These are phyloP conservation scores for Proisotoma minuta DNA, from an alignment of 2,888 invertebrate species.

Conservation along the genomic window DNA sequence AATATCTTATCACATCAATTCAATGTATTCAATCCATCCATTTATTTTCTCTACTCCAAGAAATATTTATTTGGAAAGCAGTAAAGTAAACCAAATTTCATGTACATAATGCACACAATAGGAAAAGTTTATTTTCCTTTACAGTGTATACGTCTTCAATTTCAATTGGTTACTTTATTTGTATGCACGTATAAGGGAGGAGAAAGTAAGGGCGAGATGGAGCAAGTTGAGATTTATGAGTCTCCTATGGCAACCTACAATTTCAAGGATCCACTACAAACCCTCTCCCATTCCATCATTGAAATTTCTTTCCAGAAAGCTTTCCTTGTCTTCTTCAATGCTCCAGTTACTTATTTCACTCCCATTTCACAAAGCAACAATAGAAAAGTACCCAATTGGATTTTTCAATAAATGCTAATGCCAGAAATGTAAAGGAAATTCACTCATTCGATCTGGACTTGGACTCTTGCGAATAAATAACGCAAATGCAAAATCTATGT, in stretches of 20 bases:
- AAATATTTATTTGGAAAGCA: background rate
- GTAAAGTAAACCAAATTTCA: background rate
- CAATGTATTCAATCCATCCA: background rate
- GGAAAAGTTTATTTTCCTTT: conserved; percentile 10
- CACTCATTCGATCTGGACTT: background rate
- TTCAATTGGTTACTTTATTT: no score
- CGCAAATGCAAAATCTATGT: conserved; percentile 17
- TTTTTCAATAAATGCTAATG: background rate
- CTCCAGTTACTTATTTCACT: background rate
- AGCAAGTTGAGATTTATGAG: conserved; percentile 25
- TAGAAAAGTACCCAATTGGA: background rate
- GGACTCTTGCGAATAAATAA: background rate
- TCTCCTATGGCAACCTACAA: conserved; percentile 16
- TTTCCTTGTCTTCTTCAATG: background rate
- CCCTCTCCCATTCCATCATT: background rate
- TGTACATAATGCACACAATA: background rate
- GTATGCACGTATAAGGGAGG: background rate
- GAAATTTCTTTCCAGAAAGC: background rate
- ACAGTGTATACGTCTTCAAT: no score
- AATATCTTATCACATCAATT: background rate
- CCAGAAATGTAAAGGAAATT: background rate
- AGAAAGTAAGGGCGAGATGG: conserved; percentile 1
- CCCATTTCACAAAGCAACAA: background rate
- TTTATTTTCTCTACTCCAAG: no score
- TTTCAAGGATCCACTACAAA: conserved; percentile 1